These are phyloP conservation scores for Dendrocopos noguchii DNA, from an alignment of 2,113 vertebrate species.

Conservation along the genomic window DNA sequence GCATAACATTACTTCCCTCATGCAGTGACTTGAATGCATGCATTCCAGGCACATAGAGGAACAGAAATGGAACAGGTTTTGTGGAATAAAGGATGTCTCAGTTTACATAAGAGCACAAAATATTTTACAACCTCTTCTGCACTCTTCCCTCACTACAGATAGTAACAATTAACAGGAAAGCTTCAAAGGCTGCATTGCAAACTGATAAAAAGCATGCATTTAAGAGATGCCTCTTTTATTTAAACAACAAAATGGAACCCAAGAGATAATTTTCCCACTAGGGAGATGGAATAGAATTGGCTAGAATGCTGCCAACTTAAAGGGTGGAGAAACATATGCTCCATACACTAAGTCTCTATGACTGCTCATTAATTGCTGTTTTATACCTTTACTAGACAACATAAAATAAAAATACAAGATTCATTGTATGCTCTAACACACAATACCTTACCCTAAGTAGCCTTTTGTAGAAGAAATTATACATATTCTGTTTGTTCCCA, in stretches of 20 bases:
- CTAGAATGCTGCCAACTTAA: background rate
- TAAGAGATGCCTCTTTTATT: background rate
- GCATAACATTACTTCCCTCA: background rate
- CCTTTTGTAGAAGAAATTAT: background rate
- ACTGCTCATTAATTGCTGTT: background rate
- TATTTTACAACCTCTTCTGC: background rate
- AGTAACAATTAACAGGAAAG: background rate
- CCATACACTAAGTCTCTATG: background rate
- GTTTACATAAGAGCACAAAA: background rate
- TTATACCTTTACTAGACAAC: background rate
- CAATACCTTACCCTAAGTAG: background rate
- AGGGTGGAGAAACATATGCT: background rate
- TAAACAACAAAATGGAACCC: background rate
- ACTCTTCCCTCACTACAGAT: background rate
- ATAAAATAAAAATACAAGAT: background rate
- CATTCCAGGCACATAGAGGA: background rate
- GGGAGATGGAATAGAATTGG: background rate
- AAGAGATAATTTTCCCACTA: background rate
- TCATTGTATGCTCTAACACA: accelerated
- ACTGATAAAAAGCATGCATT: background rate
- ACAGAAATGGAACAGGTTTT: background rate
- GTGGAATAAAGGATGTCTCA: background rate
- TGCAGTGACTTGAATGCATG: background rate
- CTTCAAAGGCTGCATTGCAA: background rate
- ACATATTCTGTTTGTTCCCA: background rate